Evolutionary conservation across 1,140 invertebrate species (phyloP).

Genomic region (Drosophila cardini): DNA sequence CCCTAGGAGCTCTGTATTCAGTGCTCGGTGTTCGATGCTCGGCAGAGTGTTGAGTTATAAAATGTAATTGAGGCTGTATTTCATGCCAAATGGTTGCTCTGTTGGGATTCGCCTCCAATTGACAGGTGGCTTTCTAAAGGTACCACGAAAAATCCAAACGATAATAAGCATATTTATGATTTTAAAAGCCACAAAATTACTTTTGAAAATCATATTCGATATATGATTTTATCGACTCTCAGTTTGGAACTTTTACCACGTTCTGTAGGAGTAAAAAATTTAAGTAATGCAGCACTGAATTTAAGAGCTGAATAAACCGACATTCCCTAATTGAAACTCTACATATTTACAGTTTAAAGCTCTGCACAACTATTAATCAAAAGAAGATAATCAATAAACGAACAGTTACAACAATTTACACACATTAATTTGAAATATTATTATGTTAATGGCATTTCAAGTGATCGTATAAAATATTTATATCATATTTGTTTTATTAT

Average conservation of each 20-base stretch:
- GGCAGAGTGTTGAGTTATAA: conserved; percentile 75
- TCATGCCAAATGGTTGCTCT: conserved; percentile 48
- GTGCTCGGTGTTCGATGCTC: background rate
- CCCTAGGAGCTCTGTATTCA: background rate
- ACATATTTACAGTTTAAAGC: background rate
- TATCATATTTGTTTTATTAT: conserved; percentile 7
- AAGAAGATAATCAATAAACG: too few relatives aligned
- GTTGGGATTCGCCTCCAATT: conserved; percentile 23
- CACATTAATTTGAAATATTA: conserved; percentile 24
- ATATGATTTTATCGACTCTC: background rate
- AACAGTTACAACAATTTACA: background rate
- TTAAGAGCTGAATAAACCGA: too few relatives aligned
- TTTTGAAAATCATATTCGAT: background rate
- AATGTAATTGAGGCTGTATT: conserved; percentile 83
- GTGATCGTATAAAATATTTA: conserved; percentile 15
- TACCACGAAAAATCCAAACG: conserved; percentile 1
- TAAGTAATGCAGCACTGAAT: too few relatives aligned
- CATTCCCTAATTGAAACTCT: background rate
- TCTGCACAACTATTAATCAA: background rate
- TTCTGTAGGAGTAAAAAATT: too few relatives aligned
- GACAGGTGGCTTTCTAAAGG: conserved; percentile 18
- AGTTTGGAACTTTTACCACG: background rate
- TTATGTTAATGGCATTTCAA: conserved; percentile 24
- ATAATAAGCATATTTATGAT: conserved; percentile 41
- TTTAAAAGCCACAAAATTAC: conserved; percentile 1